Conservation (phyloP, 1,140 invertebrate genomes). For the Hyphantria cunea region DNA sequence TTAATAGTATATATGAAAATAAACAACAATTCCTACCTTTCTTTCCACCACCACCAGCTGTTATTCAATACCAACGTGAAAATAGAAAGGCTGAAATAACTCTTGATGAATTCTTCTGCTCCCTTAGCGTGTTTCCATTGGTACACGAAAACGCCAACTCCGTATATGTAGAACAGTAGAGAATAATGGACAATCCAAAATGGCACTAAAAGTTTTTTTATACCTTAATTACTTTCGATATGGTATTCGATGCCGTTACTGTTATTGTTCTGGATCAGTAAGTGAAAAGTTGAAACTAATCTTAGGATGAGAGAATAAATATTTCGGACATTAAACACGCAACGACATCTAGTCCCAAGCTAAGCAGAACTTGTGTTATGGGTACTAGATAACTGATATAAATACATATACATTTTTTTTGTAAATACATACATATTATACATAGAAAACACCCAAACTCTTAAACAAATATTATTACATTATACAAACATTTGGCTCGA, state of each 20-base stretch:
- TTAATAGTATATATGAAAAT: too few species aligned
- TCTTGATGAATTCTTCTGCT: constrained; percentile 53
- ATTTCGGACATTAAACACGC: too few species aligned
- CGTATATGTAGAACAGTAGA: constrained; percentile 57
- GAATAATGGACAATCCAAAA: constrained; percentile 58
- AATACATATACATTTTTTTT: too few species aligned
- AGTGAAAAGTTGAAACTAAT: background rate
- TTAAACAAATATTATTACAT: too few species aligned
- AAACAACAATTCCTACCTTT: constrained; percentile 41
- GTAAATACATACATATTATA: too few species aligned
- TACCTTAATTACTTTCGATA: background rate
- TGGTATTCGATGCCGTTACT: background rate
- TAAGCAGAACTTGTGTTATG: too few species aligned
- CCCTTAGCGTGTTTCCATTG: constrained; percentile 45
- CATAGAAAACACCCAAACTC: too few species aligned
- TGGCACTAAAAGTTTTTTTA: constrained; percentile 35
- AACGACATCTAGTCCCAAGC: too few species aligned
- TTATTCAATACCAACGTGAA: constrained; percentile 46
- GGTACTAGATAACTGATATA: too few species aligned
- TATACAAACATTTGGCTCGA: too few species aligned
- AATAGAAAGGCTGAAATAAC: constrained; percentile 53
- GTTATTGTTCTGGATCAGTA: background rate
- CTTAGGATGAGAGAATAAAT: too few species aligned
- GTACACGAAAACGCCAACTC: constrained; percentile 49
- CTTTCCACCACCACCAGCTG: constrained; percentile 57